phyloP scores from a whole-genome alignment of 2,888 invertebrate species.

The Eledone cirrhosa region DNA sequence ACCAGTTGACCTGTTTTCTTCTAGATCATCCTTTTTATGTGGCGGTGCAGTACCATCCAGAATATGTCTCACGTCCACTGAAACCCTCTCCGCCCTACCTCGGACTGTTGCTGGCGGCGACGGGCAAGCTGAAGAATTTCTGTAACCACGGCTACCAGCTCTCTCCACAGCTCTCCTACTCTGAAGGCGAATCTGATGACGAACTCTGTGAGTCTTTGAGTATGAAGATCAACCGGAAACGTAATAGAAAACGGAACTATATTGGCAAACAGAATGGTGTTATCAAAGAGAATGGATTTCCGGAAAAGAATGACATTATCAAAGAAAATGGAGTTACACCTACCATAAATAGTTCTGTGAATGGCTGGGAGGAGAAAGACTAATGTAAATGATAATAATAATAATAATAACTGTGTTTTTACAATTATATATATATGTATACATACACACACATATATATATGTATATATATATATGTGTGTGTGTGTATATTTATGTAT shows the following conservation, averaged over 20 bases:
- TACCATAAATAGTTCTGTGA: too few species aligned
- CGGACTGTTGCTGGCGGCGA: slow-evolving; percentile 90
- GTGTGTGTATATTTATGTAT: background rate
- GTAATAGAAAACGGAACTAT: too few species aligned
- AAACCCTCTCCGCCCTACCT: slow-evolving; percentile 92
- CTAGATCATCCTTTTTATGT: slow-evolving; percentile 89
- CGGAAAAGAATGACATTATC: too few species aligned
- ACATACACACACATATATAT: background rate
- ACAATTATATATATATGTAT: background rate
- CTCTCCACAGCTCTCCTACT: slow-evolving; percentile 59
- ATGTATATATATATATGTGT: background rate
- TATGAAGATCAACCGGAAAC: too few species aligned
- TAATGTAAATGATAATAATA: too few species aligned
- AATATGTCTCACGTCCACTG: slow-evolving; percentile 83
- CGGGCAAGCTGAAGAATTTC: slow-evolving; percentile 78
- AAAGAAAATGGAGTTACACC: too few species aligned
- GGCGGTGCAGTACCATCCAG: slow-evolving; percentile 97
- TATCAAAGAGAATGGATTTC: too few species aligned
- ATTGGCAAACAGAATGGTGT: too few species aligned
- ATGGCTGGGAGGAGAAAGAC: too few species aligned
- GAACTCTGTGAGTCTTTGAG: background rate
- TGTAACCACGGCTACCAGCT: slow-evolving; percentile 58
- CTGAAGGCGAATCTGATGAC: slow-evolving; percentile 45
- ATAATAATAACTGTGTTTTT: background rate
- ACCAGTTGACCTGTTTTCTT: slow-evolving; percentile 32